Base-by-base conservation (phyloP, 2,888 invertebrate species). In the Alloplasta piceator region DNA sequence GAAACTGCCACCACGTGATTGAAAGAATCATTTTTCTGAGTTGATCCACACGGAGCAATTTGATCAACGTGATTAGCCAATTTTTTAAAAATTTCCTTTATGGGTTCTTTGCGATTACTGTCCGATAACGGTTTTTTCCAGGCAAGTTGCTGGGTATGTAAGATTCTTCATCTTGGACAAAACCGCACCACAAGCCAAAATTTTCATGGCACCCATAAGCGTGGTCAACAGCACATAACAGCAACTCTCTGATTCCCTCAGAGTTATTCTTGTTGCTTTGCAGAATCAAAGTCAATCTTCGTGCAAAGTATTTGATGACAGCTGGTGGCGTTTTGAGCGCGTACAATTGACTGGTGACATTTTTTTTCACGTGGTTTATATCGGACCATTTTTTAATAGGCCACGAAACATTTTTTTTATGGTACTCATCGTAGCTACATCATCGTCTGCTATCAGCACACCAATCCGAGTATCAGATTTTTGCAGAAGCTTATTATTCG, bases 391-490 rank as follows among this genome's bases (percentile, higher is more conserved):
- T 61, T 61, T 41, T 10, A 16, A 61, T 61, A 5, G 61, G 14
- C 61, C 61, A 61, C 14, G 61, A 43, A 61, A 41, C 61, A 16
- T 61, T 61, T 61, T 61, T 14, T 43, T 61, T 41, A 61, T n/a
- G 14, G 61, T 61, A 14, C 61, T 61, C 61, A 61, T 61, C 41
- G 43, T 61, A 41, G 60, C 60, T 39, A 39, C 60, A 41, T 60
- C 60, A 36, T 60, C 60, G 41, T 60, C 60, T 39, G 61, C 61
- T 9, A 61, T 61, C 9, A 41, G 41, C 61, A 61, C 61, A 12
- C 61, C 16, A 61, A 61, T 41, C 41, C 61, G 41, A 5, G 61
- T n/a, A 61, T 41, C 14, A 7, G 0, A 41, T 43, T 41, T 61
- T 61, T 43, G 6, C 16, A 61, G 41, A 61, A 61, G 61, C 41